phyloP scores from a whole-genome alignment of 2,888 invertebrate species.

The Trimorus sp. region DNA sequence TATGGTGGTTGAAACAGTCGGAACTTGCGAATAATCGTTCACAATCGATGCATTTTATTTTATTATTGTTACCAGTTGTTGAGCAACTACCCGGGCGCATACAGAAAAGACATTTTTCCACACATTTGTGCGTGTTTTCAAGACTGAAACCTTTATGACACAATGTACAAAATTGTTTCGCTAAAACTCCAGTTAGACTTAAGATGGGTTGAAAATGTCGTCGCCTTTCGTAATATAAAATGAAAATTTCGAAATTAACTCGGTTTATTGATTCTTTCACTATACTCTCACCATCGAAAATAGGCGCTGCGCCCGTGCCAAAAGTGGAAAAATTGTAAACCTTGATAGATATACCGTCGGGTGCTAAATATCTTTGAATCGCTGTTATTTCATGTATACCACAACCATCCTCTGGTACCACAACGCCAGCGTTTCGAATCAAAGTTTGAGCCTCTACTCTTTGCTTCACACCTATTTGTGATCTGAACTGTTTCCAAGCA shows the following conservation, averaged over 20 bases:
- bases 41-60: conserved; percentile 5
- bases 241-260: neutral
- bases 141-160: neutral
- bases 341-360: neutral
- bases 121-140: neutral
- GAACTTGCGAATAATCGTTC: neutral
- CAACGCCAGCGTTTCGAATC: neutral
- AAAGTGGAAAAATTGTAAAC: conserved; percentile 2
- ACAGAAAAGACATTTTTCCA: neutral
- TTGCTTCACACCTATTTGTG: neutral
- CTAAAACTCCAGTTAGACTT: neutral
- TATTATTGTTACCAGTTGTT: neutral
- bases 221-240: neutral
- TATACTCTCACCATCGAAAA: neutral
- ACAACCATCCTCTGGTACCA: neutral
- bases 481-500: neutral
- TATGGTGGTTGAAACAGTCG: neutral
- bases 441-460: neutral
- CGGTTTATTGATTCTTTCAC: neutral
- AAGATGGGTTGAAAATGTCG: neutral
- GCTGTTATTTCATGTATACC: neutral
- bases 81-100: neutral
- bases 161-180: neutral
- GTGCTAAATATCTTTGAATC: neutral
- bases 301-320: neutral